Conservation (phyloP, 2,888 invertebrate species). For the Gymnosoma rotundatum region DNA sequence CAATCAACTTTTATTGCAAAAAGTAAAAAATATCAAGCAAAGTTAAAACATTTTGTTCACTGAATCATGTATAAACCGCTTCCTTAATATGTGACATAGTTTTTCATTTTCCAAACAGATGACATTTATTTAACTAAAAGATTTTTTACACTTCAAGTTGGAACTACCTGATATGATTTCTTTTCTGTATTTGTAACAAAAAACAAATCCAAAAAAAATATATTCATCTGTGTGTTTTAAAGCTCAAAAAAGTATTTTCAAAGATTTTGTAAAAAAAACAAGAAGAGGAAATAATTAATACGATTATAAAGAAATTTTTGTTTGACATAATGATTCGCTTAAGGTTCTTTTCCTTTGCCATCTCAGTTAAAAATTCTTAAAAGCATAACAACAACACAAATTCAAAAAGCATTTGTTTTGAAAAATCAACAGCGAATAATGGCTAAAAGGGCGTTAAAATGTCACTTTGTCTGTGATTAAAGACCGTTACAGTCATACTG, state of each 20-base stretch:
- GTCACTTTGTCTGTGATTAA: not conserved
- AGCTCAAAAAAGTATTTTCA: not conserved
- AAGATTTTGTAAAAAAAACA: not conserved
- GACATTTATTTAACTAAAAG: not conserved
- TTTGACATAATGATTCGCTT: not conserved
- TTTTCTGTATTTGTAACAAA: too few relatives aligned
- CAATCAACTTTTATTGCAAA: too few relatives aligned
- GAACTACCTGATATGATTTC: not conserved
- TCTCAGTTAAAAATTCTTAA: not conserved
- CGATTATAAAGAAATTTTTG: not conserved
- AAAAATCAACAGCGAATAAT: not conserved
- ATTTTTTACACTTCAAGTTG: not conserved
- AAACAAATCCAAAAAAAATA: too few relatives aligned
- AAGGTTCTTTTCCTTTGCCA: not conserved
- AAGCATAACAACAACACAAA: not conserved
- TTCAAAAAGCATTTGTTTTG: too few relatives aligned
- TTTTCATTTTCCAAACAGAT: too few relatives aligned
- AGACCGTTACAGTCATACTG: not conserved
- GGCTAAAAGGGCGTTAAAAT: conserved; percentile 5
- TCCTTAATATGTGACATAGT: too few relatives aligned
- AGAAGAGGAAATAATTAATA: conserved; percentile 43
- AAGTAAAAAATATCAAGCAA: too few relatives aligned
- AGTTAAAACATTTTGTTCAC: too few relatives aligned
- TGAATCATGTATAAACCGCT: too few relatives aligned
- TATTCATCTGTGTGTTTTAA: not conserved